A percentile compares a stretch with the other conserved stretches of the same genome.
These are phyloP conservation scores for Lutjanus argentimaculatus DNA, from an alignment of 2,797 vertebrate genomes.

Conservation along the genomic window DNA sequence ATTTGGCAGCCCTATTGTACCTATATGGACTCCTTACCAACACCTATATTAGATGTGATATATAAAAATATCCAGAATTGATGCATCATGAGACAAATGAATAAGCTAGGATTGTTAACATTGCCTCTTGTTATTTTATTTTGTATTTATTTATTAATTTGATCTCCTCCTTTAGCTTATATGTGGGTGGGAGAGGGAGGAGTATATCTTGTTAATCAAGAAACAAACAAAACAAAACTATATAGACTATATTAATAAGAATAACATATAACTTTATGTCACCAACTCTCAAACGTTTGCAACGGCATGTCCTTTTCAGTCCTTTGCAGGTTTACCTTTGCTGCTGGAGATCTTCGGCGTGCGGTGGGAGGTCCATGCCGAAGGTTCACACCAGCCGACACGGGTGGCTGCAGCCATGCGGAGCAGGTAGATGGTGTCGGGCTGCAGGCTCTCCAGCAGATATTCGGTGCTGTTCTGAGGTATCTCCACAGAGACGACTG, in stretches of 20 bases:
- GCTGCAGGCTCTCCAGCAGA: conserved; percentile 88
- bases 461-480: conserved; percentile 87
- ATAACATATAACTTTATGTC: background rate
- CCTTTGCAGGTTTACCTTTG: conserved; percentile 86
- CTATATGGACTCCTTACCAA: too few species aligned
- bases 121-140: too few species aligned
- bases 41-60: too few species aligned
- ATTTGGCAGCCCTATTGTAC: too few species aligned
- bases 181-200: too few species aligned
- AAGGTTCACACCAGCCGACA: conserved; percentile 94
- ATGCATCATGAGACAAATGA: too few species aligned
- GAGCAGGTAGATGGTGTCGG: conserved; percentile 95
- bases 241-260: background rate
- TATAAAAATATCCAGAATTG: too few species aligned
- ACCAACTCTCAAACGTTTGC: background rate
- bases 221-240: background rate
- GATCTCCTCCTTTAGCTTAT: too few species aligned
- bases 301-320: background rate
- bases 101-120: too few species aligned
- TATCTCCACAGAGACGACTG: conserved; percentile 89
- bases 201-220: too few species aligned
- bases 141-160: too few species aligned
- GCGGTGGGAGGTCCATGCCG: conserved; percentile 95
- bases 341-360: conserved; percentile 92
- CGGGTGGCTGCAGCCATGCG: conserved; percentile 94